Conservation (phyloP, 2,797 vertebrate species). For the Hydrolagus colliei region DNA sequence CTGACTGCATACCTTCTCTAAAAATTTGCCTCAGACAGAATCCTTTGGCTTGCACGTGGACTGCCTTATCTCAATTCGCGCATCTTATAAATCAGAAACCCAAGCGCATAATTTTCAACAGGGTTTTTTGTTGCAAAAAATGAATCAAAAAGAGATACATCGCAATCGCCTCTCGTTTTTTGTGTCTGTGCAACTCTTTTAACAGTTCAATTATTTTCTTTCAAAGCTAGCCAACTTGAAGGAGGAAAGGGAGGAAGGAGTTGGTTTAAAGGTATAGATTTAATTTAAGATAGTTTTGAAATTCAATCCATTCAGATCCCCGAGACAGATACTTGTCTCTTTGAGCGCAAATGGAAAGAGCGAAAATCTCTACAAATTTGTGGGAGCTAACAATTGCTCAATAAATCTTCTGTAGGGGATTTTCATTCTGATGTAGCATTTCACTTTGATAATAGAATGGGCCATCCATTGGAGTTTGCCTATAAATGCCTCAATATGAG, state of each 20-base stretch:
- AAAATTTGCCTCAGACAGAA: not conserved
- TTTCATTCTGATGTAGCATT: not conserved
- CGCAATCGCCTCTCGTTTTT: constrained; percentile 17
- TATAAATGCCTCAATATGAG: not conserved
- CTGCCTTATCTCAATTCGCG: constrained; percentile 14
- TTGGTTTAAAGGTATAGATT: constrained; percentile 28
- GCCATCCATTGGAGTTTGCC: not conserved
- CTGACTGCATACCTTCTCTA: not conserved
- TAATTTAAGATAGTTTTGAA: constrained; percentile 32
- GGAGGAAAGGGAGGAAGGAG: constrained; percentile 3
- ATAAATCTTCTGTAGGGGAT: not conserved
- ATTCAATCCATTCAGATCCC: not conserved
- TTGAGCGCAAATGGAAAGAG: not conserved
- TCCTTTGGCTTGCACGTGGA: not conserved
- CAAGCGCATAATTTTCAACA: not conserved
- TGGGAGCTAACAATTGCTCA: not conserved
- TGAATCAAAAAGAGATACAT: constrained; percentile 1
- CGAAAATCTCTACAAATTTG: constrained; percentile 11
- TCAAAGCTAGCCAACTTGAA: constrained; percentile 24
- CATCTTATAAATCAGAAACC: constrained; percentile 28
- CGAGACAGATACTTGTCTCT: not conserved
- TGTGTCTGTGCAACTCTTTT: not conserved
- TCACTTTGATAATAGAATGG: not conserved
- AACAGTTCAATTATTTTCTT: constrained; percentile 26
- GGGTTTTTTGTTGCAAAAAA: not conserved